Evolutionary conservation across 2,113 vertebrate genomes (phyloP).

Genomic region (Zosterops pallidus): DNA sequence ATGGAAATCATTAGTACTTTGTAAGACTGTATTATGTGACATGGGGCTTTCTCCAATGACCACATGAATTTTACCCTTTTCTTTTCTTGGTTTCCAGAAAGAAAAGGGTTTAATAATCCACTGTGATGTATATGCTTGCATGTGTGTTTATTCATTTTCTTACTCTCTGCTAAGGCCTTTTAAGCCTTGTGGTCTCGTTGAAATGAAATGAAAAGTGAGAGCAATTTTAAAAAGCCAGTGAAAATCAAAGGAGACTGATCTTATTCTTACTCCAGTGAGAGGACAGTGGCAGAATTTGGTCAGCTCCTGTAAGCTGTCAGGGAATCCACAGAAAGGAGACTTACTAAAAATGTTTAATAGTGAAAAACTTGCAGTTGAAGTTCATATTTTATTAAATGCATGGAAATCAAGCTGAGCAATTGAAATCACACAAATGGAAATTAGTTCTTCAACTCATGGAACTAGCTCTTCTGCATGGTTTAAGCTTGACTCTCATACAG

Average conservation of each 20-base stretch:
- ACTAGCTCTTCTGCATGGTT: not conserved
- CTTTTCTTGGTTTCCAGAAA: not conserved
- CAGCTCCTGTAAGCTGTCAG: not conserved
- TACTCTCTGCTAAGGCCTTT: not conserved
- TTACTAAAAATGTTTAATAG: not conserved
- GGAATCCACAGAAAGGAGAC: not conserved
- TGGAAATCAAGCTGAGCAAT: not conserved
- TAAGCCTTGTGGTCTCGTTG: not conserved
- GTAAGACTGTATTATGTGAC: not conserved
- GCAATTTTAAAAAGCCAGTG: not conserved
- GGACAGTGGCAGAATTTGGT: not conserved
- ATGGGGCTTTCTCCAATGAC: not conserved
- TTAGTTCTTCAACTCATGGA: not conserved
- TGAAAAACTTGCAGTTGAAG: not conserved
- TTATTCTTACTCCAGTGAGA: not conserved
- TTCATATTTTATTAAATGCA: not conserved
- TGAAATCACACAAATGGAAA: not conserved
- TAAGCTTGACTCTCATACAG: not conserved
- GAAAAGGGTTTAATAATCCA: not conserved
- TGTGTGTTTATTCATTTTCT: not conserved
- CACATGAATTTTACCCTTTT: not conserved
- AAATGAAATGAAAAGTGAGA: not conserved
- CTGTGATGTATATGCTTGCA: not conserved
- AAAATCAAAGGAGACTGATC: not conserved
- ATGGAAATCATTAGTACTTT: conserved; percentile 2